These are phyloP conservation scores for Oopsacas minuta DNA, from an alignment of 37 sponge, comb jelly and placozoan genomes.

Conservation along the genomic window DNA sequence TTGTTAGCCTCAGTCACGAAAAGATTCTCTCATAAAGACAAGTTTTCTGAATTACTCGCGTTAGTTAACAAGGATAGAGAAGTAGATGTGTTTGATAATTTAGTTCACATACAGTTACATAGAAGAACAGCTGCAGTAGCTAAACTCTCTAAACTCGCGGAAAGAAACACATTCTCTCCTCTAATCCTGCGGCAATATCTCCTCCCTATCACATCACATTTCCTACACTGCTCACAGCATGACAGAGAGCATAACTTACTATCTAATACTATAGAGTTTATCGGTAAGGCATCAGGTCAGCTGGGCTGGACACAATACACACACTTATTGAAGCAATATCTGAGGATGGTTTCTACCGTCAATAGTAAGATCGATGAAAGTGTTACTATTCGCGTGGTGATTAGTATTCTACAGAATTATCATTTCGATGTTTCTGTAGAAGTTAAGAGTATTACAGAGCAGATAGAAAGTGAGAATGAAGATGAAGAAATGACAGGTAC, in stretches of 20 bases:
- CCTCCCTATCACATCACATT: neutral
- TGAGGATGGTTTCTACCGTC: neutral
- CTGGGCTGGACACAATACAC: neutral
- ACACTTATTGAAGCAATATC: neutral
- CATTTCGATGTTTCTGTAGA: neutral
- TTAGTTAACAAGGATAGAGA: slow-evolving; percentile 51
- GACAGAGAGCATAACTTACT: slow-evolving; percentile 2
- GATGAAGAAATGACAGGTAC: neutral
- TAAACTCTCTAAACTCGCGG: neutral
- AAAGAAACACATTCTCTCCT: neutral
- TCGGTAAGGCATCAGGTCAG: neutral
- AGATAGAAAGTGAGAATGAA: neutral
- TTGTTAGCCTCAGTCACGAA: slow-evolving; percentile 43
- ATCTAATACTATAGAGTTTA: neutral
- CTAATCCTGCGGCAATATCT: neutral
- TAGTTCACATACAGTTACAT: slow-evolving; percentile 62
- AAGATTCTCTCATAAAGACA: slow-evolving; percentile 31
- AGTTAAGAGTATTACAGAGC: neutral
- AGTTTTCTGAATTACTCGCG: slow-evolving; percentile 35
- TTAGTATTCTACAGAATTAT: neutral
- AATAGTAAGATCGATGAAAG: neutral
- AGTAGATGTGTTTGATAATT: slow-evolving; percentile 75
- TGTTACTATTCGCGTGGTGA: neutral
- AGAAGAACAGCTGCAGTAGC: slow-evolving; percentile 9
- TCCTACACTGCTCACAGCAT: neutral